A percentile compares a stretch with the other conserved stretches of the same genome.
Conservation (phyloP, 2,888 invertebrate species). For the Hylaea fasciaria region DNA sequence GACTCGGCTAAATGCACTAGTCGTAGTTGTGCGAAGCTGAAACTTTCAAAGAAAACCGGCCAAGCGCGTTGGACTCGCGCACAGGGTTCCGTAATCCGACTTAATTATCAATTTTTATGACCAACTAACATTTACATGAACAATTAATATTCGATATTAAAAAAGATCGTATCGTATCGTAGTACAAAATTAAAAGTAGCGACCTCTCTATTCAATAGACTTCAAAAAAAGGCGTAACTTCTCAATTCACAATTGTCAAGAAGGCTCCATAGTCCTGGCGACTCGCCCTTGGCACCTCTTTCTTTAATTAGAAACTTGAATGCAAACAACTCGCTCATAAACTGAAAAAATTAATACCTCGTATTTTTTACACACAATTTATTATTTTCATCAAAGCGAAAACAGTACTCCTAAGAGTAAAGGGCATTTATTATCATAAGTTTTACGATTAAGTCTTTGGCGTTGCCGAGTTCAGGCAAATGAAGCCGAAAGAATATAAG, state of each 20-base stretch:
- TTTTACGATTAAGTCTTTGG: conserved; percentile 76
- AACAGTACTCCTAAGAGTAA: conserved; percentile 57
- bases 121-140: too few species aligned
- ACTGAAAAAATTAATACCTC: conserved; percentile 57
- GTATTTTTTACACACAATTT: conserved; percentile 60
- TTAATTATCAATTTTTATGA: too few species aligned
- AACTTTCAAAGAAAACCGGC: too few species aligned
- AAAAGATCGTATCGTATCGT: not conserved
- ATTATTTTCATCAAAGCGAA: conserved; percentile 59
- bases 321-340: conserved; percentile 67
- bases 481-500: conserved; percentile 64
- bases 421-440: conserved; percentile 73
- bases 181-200: not conserved
- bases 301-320: conserved; percentile 64
- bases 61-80: too few species aligned
- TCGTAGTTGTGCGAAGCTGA: too few species aligned
- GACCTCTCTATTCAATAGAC: conserved; percentile 1
- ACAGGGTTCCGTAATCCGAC: too few species aligned
- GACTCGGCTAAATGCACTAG: too few species aligned
- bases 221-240: too few species aligned
- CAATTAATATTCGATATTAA: too few species aligned
- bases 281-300: conserved; percentile 45
- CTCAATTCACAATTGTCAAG: conserved; percentile 1
- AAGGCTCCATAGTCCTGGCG: not conserved
- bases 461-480: conserved; percentile 49